phyloP scores from a whole-genome alignment of 1,140 invertebrate species.

The Mya arenaria region DNA sequence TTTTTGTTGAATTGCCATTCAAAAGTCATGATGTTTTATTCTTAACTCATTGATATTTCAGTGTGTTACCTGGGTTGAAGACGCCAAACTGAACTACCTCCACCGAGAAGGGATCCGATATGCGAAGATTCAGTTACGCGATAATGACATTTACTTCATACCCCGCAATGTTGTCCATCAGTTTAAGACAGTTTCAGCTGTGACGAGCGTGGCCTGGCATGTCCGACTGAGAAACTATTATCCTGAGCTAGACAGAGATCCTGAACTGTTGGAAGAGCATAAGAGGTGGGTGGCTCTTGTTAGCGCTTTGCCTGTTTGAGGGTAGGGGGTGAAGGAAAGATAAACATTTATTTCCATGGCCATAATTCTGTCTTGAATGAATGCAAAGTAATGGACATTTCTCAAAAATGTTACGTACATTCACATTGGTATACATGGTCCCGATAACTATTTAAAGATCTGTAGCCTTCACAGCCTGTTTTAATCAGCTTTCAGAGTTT shows the following conservation, averaged over 20 bases:
- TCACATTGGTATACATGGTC: too few species aligned
- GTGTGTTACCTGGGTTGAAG: constrained; percentile 92
- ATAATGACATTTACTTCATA: constrained; percentile 99
- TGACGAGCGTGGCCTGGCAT: constrained; percentile 98
- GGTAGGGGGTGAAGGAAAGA: too few species aligned
- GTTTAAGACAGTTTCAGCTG: constrained; percentile 98
- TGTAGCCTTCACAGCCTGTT: too few species aligned
- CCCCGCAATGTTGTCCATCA: constrained; percentile 99
- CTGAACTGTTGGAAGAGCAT: constrained; percentile 38
- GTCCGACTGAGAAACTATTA: constrained; percentile 96
- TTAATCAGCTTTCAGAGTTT: too few species aligned
- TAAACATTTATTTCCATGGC: too few species aligned
- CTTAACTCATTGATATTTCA: constrained; percentile 63
- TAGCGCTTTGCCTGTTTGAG: too few species aligned
- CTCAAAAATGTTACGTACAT: too few species aligned
- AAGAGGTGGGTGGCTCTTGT: constrained; percentile 17
- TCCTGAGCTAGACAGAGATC: constrained; percentile 47
- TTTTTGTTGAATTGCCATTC: not conserved
- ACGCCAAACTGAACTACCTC: constrained; percentile 98
- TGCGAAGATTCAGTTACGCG: constrained; percentile 93
- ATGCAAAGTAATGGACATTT: too few species aligned
- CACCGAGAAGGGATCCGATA: constrained; percentile 96
- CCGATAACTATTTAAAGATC: too few species aligned
- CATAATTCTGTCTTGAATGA: too few species aligned
- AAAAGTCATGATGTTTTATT: not conserved